Evolutionary conservation across 2,797 vertebrate species (phyloP).

Genomic region (Mormyrops boulengeri): DNA sequence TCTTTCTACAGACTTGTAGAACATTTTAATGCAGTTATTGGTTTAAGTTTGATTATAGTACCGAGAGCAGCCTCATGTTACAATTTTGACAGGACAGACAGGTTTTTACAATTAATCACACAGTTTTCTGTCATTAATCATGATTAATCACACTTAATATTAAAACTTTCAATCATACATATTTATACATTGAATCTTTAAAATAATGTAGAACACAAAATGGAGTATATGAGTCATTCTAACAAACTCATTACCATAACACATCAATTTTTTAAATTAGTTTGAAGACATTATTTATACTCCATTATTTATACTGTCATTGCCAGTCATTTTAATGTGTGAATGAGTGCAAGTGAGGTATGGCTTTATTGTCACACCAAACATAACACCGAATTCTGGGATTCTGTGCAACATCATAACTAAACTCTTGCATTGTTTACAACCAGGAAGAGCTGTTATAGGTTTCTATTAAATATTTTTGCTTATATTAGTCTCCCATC

Average conservation of each 20-base stretch:
- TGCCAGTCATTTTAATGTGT: background rate
- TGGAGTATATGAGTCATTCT: background rate
- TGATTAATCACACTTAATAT: background rate
- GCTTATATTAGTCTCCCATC: background rate
- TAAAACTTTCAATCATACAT: background rate
- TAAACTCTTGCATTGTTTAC: background rate
- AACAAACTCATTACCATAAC: background rate
- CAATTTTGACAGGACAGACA: background rate
- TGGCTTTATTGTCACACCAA: background rate
- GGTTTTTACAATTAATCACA: background rate
- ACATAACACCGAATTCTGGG: background rate
- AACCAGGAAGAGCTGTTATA: background rate
- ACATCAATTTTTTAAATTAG: background rate
- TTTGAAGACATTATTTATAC: background rate
- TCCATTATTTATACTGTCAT: background rate
- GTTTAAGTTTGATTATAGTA: background rate
- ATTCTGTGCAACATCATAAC: background rate
- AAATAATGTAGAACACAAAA: background rate
- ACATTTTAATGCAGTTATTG: background rate
- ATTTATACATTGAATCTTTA: background rate
- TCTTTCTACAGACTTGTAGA: background rate
- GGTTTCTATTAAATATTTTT: background rate
- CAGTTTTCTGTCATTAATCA: background rate
- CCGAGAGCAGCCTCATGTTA: background rate
- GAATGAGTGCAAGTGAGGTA: background rate